These are phyloP conservation scores for Orthosia gothica DNA, from an alignment of 2,888 invertebrate genomes.

Conservation along the genomic window DNA sequence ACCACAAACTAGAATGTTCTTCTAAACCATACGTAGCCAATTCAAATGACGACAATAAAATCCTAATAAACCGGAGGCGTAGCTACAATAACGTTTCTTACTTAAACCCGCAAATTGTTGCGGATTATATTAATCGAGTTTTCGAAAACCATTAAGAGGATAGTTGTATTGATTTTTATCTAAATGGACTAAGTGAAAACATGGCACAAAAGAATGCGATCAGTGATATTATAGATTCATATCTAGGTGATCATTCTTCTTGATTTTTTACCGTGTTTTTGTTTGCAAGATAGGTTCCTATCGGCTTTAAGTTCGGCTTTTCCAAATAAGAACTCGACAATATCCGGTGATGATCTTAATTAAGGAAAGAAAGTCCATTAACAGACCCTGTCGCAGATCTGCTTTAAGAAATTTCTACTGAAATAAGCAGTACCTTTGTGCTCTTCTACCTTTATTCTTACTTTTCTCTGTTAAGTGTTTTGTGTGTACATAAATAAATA, in stretches of 20 bases:
- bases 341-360: no score
- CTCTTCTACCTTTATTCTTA: no score
- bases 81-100: slow-evolving; percentile 45
- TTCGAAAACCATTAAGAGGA: slow-evolving; percentile 76
- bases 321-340: slow-evolving; percentile 24
- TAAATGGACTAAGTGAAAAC: slow-evolving; percentile 84
- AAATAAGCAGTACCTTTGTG: no score
- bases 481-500: no score
- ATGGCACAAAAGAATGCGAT: slow-evolving; percentile 73
- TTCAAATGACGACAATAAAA: slow-evolving; percentile 53
- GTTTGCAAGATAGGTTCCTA: neutral
- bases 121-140: slow-evolving; percentile 71
- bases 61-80: slow-evolving; percentile 29
- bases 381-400: neutral
- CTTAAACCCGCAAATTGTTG: slow-evolving; percentile 51
- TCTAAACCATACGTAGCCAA: slow-evolving; percentile 26
- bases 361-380: neutral
- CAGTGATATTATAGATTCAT: slow-evolving; percentile 76
- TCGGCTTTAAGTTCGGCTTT: no score
- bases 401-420: no score
- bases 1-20: slow-evolving; percentile 28
- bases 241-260: slow-evolving; percentile 70
- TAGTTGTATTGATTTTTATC: slow-evolving; percentile 80
- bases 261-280: slow-evolving; percentile 38
- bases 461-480: no score